Conservation (phyloP, 1,140 invertebrate species). For the Psilanteris sp. region DNA sequence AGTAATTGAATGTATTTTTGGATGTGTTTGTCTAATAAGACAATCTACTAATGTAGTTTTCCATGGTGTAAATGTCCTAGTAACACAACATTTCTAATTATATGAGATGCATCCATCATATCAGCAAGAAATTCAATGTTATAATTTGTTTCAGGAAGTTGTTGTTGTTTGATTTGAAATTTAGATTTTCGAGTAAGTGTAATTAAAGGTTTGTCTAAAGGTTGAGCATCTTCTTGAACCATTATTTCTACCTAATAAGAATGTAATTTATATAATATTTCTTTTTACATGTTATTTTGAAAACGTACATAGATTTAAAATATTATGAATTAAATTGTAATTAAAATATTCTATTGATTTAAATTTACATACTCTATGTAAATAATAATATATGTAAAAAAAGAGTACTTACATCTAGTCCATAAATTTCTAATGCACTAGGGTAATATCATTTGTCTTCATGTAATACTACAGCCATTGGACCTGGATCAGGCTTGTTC, state of each 20-base stretch:
- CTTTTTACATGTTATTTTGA: too few species aligned
- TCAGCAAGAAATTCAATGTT: slow-evolving; percentile 98
- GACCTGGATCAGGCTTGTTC: slow-evolving; percentile 87
- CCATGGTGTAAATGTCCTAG: slow-evolving; percentile 99
- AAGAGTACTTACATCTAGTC: slow-evolving; percentile 87
- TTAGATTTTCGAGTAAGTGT: slow-evolving; percentile 97
- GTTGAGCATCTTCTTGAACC: slow-evolving; percentile 99
- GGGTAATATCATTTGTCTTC: slow-evolving; percentile 99
- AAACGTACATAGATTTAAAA: too few species aligned
- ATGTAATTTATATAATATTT: too few species aligned
- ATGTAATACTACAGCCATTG: slow-evolving; percentile 98
- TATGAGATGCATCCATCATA: slow-evolving; percentile 96
- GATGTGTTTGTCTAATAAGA: slow-evolving; percentile 98
- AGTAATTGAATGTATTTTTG: slow-evolving; percentile 86
- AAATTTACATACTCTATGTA: too few species aligned
- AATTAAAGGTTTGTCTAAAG: slow-evolving; percentile 93
- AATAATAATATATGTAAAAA: too few species aligned
- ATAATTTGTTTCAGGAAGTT: slow-evolving; percentile 96
- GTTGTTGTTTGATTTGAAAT: slow-evolving; percentile 96
- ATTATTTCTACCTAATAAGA: slow-evolving; percentile 98
- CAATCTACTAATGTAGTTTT: slow-evolving; percentile 99
- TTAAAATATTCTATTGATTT: too few species aligned
- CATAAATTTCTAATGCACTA: slow-evolving; percentile 98
- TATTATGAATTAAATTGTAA: too few species aligned
- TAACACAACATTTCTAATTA: slow-evolving; percentile 97